Evolutionary conservation across 1,140 invertebrate species (phyloP).

Genomic region (Aphidius ervi): DNA sequence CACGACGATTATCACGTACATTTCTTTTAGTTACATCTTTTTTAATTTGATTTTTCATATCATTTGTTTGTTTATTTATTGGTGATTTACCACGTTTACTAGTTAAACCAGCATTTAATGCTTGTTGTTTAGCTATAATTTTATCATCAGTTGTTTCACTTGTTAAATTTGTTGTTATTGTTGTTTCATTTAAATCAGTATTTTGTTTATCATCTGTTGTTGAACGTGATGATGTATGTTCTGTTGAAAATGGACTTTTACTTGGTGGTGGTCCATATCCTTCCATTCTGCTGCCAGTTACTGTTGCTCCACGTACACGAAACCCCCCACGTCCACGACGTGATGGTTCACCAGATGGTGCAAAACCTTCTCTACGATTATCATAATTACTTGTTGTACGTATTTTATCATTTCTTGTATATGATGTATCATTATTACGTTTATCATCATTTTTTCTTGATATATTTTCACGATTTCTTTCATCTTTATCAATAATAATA

Average conservation of each 20-base stretch:
- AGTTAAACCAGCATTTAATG: slow-evolving; percentile 62
- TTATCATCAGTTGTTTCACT: slow-evolving; percentile 59
- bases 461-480: slow-evolving; percentile 53
- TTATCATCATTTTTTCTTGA: slow-evolving; percentile 41
- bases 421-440: slow-evolving; percentile 27
- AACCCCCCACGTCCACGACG: slow-evolving; percentile 68
- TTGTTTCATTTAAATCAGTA: slow-evolving; percentile 47
- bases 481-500: slow-evolving; percentile 53
- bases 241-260: slow-evolving; percentile 66
- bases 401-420: slow-evolving; percentile 24
- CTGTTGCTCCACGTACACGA: slow-evolving; percentile 51
- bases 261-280: slow-evolving; percentile 72
- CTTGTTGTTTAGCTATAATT: slow-evolving; percentile 65
- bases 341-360: slow-evolving; percentile 78
- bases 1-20: slow-evolving; percentile 43
- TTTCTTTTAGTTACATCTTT: slow-evolving; percentile 46
- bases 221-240: slow-evolving; percentile 36
- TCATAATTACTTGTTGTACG: slow-evolving; percentile 37
- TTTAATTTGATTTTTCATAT: slow-evolving; percentile 32
- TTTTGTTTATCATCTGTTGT: slow-evolving; percentile 37
- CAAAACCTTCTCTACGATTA: slow-evolving; percentile 60
- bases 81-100: slow-evolving; percentile 51
- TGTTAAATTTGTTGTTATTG: slow-evolving; percentile 49
- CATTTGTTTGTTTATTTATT: slow-evolving; percentile 26
- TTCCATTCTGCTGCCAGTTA: slow-evolving; percentile 58